Evolutionary conservation across 2,888 invertebrate species (phyloP).

Genomic region (Acanthosepion pharaonis): DNA sequence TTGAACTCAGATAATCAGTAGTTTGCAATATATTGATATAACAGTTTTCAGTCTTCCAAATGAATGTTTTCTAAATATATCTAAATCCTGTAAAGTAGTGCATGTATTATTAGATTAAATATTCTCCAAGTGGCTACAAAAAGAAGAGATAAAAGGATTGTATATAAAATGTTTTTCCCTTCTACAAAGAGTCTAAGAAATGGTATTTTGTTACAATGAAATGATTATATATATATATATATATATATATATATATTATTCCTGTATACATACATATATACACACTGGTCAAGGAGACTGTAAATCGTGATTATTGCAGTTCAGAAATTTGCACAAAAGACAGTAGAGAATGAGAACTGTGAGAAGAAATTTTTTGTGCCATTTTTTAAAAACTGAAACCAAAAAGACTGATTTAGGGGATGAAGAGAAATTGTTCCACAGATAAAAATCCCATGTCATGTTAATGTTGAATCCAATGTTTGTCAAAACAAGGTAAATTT

Average conservation of each 20-base stretch:
- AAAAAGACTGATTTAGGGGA: background rate
- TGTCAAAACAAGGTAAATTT: background rate
- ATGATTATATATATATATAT: background rate
- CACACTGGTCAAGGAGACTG: background rate
- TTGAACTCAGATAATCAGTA: background rate
- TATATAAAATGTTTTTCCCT: background rate
- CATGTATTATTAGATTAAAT: background rate
- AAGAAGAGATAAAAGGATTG: background rate
- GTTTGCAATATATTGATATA: background rate
- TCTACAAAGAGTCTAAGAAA: background rate
- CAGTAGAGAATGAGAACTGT: background rate
- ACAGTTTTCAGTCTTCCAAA: background rate
- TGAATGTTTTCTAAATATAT: background rate
- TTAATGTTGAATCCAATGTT: background rate
- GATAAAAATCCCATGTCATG: slow-evolving; percentile 8
- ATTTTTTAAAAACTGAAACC: background rate
- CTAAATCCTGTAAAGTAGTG: background rate
- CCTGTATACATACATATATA: background rate
- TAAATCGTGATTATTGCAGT: background rate
- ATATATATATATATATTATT: background rate
- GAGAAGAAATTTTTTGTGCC: background rate
- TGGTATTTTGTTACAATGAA: background rate
- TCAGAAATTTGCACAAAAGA: background rate
- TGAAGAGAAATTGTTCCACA: background rate
- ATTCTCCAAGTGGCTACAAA: background rate